These are phyloP conservation scores for Enteromius thamalakanensis DNA, from an alignment of 2,797 vertebrate species.

Conservation along the genomic window DNA sequence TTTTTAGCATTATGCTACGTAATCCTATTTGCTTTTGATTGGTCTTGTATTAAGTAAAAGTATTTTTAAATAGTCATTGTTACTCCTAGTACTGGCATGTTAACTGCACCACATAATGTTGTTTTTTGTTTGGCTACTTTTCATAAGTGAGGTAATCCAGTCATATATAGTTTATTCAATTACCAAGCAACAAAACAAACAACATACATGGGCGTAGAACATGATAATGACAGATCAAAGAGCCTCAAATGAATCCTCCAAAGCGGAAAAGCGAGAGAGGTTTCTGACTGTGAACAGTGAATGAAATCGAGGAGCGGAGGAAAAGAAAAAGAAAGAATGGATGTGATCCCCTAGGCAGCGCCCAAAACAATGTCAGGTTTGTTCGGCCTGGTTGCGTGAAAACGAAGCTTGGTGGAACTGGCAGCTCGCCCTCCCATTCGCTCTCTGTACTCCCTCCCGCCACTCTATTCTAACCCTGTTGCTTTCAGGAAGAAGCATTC, in stretches of 20 bases:
- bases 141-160: conserved; percentile 15
- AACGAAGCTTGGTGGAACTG: conserved; percentile 78
- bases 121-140: conserved; percentile 28
- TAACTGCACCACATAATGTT: not conserved
- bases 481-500: conserved; percentile 74
- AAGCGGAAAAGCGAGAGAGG: conserved; percentile 39
- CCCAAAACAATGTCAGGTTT: conserved; percentile 79
- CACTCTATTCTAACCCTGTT: conserved; percentile 41
- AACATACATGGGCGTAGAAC: conserved; percentile 41
- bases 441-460: conserved; percentile 65
- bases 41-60: not conserved
- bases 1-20: not conserved
- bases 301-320: conserved; percentile 37
- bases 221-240: conserved; percentile 47
- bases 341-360: conserved; percentile 57
- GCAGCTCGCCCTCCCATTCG: conserved; percentile 67
- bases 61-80: not conserved
- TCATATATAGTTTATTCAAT: conserved; percentile 24
- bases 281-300: conserved; percentile 46
- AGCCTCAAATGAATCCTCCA: conserved; percentile 33
- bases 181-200: conserved; percentile 18
- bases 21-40: not conserved
- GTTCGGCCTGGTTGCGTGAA: conserved; percentile 72
- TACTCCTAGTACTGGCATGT: not conserved
- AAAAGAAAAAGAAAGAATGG: conserved; percentile 56